These are phyloP conservation scores for Upupa epops DNA, from an alignment of 2,113 vertebrate species.

Conservation along the genomic window DNA sequence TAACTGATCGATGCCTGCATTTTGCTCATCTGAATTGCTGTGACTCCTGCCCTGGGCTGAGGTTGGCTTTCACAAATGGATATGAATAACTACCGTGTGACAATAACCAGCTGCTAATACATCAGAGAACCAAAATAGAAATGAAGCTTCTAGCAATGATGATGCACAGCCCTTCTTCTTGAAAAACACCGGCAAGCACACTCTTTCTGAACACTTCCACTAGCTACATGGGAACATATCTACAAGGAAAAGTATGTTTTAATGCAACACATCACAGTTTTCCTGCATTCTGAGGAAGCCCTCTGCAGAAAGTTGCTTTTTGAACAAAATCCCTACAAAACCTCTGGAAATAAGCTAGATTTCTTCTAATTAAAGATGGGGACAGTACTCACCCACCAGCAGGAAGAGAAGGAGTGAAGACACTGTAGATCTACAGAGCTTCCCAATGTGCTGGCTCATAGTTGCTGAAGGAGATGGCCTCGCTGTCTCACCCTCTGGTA, in stretches of 20 bases:
- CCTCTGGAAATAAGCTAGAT: background rate
- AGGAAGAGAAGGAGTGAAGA: constrained; percentile 36
- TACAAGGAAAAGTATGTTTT: background rate
- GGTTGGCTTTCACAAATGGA: background rate
- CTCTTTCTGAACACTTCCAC: background rate
- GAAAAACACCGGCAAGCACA: background rate
- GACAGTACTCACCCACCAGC: constrained; percentile 50
- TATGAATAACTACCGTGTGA: background rate
- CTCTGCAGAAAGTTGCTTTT: background rate
- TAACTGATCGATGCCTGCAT: background rate
- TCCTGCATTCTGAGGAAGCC: background rate
- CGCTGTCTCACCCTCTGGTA: background rate
- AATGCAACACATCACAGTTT: background rate
- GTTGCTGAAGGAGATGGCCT: background rate
- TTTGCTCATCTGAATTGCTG: background rate
- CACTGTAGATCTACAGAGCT: background rate
- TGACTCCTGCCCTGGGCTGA: background rate
- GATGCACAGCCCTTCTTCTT: background rate
- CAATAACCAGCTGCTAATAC: background rate
- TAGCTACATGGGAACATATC: background rate
- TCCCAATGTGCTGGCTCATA: constrained; percentile 33
- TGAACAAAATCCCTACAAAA: background rate
- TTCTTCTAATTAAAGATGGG: background rate
- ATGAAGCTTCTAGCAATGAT: background rate
- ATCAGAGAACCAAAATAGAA: constrained; percentile 12